Percentiles rank a stretch among this genome's conserved stretches.
These are phyloP conservation scores for Saguinus midas DNA, from an alignment of 2,113 vertebrate species.

Conservation along the genomic window DNA sequence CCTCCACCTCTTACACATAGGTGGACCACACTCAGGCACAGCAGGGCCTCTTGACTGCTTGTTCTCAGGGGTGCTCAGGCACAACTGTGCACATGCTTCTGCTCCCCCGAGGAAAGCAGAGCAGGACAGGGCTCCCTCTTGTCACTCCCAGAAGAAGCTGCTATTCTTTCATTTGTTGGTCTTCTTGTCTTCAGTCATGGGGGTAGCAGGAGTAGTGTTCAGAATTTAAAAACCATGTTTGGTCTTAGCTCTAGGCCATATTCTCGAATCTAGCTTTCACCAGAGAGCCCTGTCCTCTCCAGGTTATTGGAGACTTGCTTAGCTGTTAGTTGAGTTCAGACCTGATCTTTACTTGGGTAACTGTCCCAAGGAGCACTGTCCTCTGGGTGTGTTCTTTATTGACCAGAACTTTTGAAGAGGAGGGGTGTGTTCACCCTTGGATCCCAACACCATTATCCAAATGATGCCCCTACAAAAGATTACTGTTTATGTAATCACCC, in stretches of 20 bases:
- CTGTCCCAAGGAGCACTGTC: background rate
- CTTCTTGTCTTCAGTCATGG: background rate
- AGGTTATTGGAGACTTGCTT: background rate
- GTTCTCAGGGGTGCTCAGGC: background rate
- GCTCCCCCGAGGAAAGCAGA: background rate
- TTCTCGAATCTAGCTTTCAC: background rate
- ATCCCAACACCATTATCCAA: background rate
- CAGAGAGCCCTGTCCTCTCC: background rate
- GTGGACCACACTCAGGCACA: too few relatives aligned
- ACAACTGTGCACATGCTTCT: background rate
- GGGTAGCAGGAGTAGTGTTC: background rate
- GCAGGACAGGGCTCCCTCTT: background rate
- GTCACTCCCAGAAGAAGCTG: background rate
- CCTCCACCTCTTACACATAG: background rate
- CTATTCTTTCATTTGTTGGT: background rate
- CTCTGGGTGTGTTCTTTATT: too few relatives aligned
- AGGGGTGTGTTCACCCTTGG: background rate
- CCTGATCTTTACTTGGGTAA: background rate
- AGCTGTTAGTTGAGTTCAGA: background rate
- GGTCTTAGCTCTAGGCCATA: background rate
- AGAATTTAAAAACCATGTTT: background rate
- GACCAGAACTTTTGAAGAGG: background rate
- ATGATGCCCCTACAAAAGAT: background rate
- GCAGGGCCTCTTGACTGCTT: background rate
- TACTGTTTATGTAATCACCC: background rate